A percentile compares a stretch with the other conserved stretches of the same genome.
These are phyloP conservation scores for Aleiodes sp. DNA, from an alignment of 1,140 invertebrate species.

Conservation along the genomic window DNA sequence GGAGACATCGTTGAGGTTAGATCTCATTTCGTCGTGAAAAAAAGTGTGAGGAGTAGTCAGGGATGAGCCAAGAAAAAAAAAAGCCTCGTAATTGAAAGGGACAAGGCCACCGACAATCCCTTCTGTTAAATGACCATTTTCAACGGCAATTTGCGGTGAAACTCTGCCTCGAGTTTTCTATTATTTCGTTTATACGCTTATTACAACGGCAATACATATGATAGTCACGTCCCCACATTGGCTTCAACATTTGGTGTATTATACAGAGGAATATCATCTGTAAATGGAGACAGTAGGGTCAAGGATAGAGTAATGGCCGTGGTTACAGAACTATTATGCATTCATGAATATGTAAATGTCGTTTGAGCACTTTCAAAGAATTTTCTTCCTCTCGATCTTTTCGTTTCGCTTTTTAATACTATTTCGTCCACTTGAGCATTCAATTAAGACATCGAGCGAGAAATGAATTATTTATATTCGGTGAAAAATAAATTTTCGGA, in stretches of 20 bases:
- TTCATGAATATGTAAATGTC: conserved; percentile 45
- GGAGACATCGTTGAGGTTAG: not conserved
- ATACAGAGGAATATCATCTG: not conserved
- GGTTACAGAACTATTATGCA: conserved; percentile 33
- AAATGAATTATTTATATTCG: not conserved
- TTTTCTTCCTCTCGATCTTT: conserved; percentile 7
- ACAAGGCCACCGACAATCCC: not conserved
- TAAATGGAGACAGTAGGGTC: conserved; percentile 3
- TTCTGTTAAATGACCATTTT: not conserved
- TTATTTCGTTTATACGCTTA: not conserved
- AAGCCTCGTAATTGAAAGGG: not conserved
- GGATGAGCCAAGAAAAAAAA: too few species aligned
- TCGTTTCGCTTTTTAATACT: too few species aligned
- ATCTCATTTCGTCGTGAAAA: not conserved
- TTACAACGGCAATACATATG: not conserved
- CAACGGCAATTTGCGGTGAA: not conserved
- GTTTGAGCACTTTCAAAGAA: conserved; percentile 38
- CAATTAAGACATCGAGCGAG: conserved; percentile 33
- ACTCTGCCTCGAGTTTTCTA: too few species aligned
- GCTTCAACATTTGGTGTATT: not conserved
- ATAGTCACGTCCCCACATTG: not conserved
- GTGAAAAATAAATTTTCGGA: too few species aligned
- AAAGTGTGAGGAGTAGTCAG: too few species aligned
- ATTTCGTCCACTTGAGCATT: conserved; percentile 33
- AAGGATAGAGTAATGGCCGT: not conserved